A percentile compares a stretch with the other conserved stretches of the same genome.
phyloP scores from a whole-genome alignment of 2,113 vertebrate species.

The Microcebus murinus region DNA sequence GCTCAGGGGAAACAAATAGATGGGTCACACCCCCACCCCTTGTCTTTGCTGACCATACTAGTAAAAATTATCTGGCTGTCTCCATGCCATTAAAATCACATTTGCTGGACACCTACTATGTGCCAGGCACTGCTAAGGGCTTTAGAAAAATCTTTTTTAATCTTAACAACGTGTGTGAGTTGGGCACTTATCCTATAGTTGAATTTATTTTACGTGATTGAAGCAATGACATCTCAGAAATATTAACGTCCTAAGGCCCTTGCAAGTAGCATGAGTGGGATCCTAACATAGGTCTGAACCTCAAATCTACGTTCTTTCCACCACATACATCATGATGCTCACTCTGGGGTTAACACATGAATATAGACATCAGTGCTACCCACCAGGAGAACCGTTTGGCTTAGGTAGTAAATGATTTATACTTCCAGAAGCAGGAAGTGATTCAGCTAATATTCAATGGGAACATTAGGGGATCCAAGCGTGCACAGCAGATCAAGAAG shows the following conservation, averaged over 20 bases:
- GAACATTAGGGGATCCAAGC: background rate
- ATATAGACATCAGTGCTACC: background rate
- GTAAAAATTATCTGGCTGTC: background rate
- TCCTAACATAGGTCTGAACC: background rate
- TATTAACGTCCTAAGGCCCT: background rate
- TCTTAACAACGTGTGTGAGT: background rate
- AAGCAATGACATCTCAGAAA: background rate
- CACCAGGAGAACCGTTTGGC: background rate
- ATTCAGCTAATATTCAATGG: background rate
- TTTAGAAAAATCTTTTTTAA: background rate
- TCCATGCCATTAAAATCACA: background rate
- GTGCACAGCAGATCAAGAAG: background rate
- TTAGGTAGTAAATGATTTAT: background rate
- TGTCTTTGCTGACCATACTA: background rate
- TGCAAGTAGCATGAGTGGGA: too few relatives aligned
- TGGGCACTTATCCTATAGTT: background rate
- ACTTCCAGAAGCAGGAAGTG: too few relatives aligned
- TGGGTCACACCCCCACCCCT: rapidly evolving
- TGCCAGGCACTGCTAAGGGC: background rate
- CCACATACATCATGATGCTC: rapidly evolving
- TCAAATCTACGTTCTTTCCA: background rate
- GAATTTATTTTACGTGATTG: background rate
- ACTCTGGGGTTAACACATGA: background rate
- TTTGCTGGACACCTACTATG: background rate
- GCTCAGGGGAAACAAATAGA: background rate